Evolutionary conservation across 2,113 vertebrate genomes (phyloP).

Genomic region (Centrocercus urophasianus): DNA sequence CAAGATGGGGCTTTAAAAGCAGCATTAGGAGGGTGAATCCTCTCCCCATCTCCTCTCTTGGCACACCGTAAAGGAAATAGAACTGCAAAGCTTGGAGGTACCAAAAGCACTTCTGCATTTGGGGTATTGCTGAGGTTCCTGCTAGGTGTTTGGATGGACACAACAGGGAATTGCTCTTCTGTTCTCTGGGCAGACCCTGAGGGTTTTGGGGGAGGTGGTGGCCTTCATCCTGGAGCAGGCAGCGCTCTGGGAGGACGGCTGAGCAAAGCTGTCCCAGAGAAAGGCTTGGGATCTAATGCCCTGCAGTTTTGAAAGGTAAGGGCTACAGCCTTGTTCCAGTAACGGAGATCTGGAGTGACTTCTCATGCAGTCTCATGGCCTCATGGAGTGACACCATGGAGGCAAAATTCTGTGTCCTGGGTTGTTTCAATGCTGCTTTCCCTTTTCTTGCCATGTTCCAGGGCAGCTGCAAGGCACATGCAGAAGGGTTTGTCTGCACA

Average conservation of each 20-base stretch:
- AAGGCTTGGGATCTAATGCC: neutral
- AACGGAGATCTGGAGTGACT: accelerated
- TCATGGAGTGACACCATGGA: accelerated
- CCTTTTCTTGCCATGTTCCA: neutral
- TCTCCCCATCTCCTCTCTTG: no score
- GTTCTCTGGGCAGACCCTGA: neutral
- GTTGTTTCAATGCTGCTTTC: neutral
- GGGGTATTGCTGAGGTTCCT: accelerated
- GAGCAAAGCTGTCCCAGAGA: neutral
- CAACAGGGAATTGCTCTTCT: neutral
- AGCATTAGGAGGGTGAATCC: neutral
- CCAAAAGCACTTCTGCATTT: neutral
- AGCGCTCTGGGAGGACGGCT: neutral
- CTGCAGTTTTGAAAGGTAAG: neutral
- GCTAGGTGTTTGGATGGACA: neutral
- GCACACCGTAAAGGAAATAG: neutral
- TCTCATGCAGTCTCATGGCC: neutral
- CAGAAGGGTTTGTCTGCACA: accelerated
- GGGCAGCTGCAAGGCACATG: neutral
- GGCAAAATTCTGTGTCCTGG: neutral
- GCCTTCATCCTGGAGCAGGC: neutral
- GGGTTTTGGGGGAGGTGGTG: neutral
- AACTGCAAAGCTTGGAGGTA: neutral
- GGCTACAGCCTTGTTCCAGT: neutral
- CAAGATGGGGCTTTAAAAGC: neutral